Percentiles rank a stretch among this genome's conserved stretches.
These are phyloP conservation scores for Pachymerium ferrugineum DNA, from an alignment of 2,888 invertebrate species.

Conservation along the genomic window DNA sequence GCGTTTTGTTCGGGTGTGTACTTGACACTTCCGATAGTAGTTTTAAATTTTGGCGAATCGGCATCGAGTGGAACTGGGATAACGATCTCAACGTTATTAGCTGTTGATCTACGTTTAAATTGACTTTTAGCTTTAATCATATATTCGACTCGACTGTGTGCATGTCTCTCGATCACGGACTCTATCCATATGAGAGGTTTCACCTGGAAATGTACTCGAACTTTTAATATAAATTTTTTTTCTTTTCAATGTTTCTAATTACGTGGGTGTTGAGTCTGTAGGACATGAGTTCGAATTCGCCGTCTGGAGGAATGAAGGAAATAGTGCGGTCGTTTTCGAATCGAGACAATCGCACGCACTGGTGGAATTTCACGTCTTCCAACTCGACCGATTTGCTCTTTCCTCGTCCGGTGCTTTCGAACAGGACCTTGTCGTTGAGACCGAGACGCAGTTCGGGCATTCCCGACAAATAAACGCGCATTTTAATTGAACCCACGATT, in stretches of 20 bases:
- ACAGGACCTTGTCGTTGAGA: slow-evolving; percentile 92
- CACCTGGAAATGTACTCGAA: slow-evolving; percentile 48
- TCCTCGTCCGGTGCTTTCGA: slow-evolving; percentile 94
- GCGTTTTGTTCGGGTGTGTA: slow-evolving; percentile 96
- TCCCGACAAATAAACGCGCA: slow-evolving; percentile 95
- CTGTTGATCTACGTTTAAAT: slow-evolving; percentile 94
- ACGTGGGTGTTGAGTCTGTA: slow-evolving; percentile 94
- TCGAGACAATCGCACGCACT: slow-evolving; percentile 90
- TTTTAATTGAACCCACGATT: slow-evolving; percentile 97
- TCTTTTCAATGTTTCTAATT: no score
- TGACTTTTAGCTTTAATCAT: slow-evolving; percentile 96
- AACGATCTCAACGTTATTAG: slow-evolving; percentile 96
- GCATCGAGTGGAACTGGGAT: slow-evolving; percentile 95
- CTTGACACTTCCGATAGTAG: slow-evolving; percentile 92
- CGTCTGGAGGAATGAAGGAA: slow-evolving; percentile 97
- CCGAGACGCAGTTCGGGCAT: slow-evolving; percentile 97
- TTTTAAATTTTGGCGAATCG: slow-evolving; percentile 97
- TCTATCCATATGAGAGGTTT: slow-evolving; percentile 99
- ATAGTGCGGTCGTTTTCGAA: slow-evolving; percentile 98
- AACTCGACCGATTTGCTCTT: slow-evolving; percentile 97
- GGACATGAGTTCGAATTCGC: slow-evolving; percentile 98
- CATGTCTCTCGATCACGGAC: slow-evolving; percentile 94
- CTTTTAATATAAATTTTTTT: neutral
- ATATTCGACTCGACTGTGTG: slow-evolving; percentile 94
- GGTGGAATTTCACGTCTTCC: slow-evolving; percentile 98